These are phyloP conservation scores for Limonius californicus DNA, from an alignment of 1,140 invertebrate genomes.

Conservation along the genomic window DNA sequence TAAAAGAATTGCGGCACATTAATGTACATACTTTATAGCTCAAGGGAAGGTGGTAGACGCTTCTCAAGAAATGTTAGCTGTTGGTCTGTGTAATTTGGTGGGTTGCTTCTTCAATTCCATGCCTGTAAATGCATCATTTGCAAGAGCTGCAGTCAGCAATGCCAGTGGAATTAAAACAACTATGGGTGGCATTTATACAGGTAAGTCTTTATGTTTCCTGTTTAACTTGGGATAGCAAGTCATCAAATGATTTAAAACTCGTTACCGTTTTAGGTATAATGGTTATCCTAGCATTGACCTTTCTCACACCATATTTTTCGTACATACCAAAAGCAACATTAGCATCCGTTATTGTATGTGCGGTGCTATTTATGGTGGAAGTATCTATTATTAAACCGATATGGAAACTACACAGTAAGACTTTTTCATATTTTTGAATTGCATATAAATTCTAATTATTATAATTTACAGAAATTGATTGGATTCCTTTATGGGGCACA, in stretches of 20 bases:
- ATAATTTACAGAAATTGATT: slow-evolving; percentile 64
- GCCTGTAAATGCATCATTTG: slow-evolving; percentile 70
- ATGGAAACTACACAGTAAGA: slow-evolving; percentile 61
- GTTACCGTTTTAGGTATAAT: slow-evolving; percentile 54
- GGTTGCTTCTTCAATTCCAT: slow-evolving; percentile 70
- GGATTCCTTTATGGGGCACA: slow-evolving; percentile 69
- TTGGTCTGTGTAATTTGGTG: slow-evolving; percentile 65
- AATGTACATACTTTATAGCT: slow-evolving; percentile 42
- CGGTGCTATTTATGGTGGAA: slow-evolving; percentile 68
- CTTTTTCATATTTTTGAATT: background rate
- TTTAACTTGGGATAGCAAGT: too few relatives aligned
- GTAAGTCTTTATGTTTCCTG: too few relatives aligned
- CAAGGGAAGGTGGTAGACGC: slow-evolving; percentile 54
- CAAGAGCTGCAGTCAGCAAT: slow-evolving; percentile 69
- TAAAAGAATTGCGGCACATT: background rate
- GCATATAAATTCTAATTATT: background rate
- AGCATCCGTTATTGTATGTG: slow-evolving; percentile 64
- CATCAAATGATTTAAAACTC: background rate
- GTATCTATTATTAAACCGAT: slow-evolving; percentile 55
- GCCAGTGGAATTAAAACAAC: slow-evolving; percentile 73
- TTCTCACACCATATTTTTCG: slow-evolving; percentile 66
- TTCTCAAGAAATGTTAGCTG: slow-evolving; percentile 65
- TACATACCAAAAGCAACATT: slow-evolving; percentile 66
- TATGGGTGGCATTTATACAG: slow-evolving; percentile 64
- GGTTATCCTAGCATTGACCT: slow-evolving; percentile 51